Evolutionary conservation across 2,797 vertebrate species (phyloP).

Genomic region (Scleropages formosus): DNA sequence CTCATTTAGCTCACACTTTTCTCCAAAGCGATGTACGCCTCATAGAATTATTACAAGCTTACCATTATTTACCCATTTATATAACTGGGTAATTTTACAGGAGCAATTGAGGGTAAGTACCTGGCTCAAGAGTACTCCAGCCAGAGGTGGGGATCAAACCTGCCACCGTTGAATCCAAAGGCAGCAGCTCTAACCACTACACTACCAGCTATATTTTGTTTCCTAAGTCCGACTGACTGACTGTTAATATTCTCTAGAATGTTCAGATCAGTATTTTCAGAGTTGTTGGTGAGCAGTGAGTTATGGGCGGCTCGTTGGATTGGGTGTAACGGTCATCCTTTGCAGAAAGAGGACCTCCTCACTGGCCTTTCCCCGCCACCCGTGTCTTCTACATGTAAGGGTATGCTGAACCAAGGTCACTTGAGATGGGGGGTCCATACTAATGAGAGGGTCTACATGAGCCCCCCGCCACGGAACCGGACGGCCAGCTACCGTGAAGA

Average conservation of each 20-base stretch:
- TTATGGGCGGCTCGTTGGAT: not conserved
- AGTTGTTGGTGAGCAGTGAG: slow-evolving; percentile 16
- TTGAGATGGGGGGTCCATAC: slow-evolving; percentile 18
- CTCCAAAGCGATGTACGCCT: too few species aligned
- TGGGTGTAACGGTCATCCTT: not conserved
- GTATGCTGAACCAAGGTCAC: not conserved
- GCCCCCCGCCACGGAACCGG: not conserved
- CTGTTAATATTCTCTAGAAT: slow-evolving; percentile 5
- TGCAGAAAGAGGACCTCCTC: not conserved
- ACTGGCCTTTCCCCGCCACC: not conserved
- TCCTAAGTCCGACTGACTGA: not conserved
- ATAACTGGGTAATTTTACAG: too few species aligned
- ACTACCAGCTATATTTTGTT: slow-evolving; percentile 11
- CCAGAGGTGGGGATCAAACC: too few species aligned
- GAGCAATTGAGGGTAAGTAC: too few species aligned
- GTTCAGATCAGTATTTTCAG: not conserved
- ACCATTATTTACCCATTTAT: too few species aligned
- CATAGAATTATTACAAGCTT: too few species aligned
- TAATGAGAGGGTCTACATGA: slow-evolving; percentile 1
- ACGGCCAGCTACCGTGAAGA: not conserved
- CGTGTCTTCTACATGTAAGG: not conserved
- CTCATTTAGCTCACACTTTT: too few species aligned
- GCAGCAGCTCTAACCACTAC: too few species aligned
- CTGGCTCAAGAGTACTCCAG: too few species aligned
- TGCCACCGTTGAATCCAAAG: slow-evolving; percentile 2